Base-by-base conservation (phyloP, 1,140 invertebrate species). In the Popillia japonica region DNA sequence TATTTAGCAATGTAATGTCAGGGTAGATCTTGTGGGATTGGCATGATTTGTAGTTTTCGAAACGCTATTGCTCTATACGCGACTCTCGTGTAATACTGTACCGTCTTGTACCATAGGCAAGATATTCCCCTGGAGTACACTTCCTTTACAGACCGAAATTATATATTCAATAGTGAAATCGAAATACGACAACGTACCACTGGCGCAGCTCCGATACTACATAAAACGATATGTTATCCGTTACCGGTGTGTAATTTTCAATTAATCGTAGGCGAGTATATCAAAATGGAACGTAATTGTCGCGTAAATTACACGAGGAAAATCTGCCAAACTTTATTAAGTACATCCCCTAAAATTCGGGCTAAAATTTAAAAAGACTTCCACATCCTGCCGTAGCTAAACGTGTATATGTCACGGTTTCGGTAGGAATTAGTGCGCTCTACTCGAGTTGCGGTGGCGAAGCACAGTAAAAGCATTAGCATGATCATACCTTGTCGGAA, bases 401-500 rank as follows among this genome's bases (percentile, higher is more conserved):
- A 68, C 11, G 64, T 68, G 20, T 34, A 27, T 34, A 68, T 17
- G 27, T 48, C 17, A 64, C 61, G 3, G 17, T 64, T 64, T 78
- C 82, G 80, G 80, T 79, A 83, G 79, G 85, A 78, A 86, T 86
- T 86, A 86, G 84, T 84, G 82, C 83, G 79, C 34, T n/a, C n/a
- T 79, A 78, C 82, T 82, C 82, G 82, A 79, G 61, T 84, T 84
- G 83, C 80, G 84, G 83, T 83, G 78, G 76, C 48, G 80, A 80
- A 85, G 84, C 84, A 84, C 79, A 81, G 84, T 81, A 84, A 85
- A 86, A 83, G 85, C 85, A 85, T 86, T 84, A 86, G 82, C 82
- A 82, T 85, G 84, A 84, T 86, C 84, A 82, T 84, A 84, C 84
- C 83, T 86, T 86, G 84, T 83, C 83, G 82, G 78, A 73, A 82